Conservation (phyloP, 1,140 invertebrate species). For the Ips nitidus region DNA sequence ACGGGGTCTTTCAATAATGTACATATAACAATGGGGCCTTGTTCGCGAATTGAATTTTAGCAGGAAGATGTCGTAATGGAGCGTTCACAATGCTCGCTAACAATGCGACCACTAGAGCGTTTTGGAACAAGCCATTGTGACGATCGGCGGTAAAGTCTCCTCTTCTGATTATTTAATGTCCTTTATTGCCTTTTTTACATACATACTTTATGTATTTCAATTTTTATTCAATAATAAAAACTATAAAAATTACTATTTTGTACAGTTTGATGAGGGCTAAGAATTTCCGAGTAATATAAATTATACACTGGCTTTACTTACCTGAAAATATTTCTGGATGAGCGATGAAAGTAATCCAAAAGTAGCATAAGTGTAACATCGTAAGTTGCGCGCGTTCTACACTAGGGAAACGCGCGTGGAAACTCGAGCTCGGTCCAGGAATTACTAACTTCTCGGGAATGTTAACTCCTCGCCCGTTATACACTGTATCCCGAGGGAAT, state of each 20-base stretch:
- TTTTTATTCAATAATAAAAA: background rate
- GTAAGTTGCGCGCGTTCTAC: background rate
- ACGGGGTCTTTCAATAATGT: background rate
- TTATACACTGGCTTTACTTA: background rate
- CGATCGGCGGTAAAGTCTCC: background rate
- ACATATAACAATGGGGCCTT: conserved; percentile 4
- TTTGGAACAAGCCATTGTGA: conserved; percentile 5
- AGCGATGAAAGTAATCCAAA: background rate
- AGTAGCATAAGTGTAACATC: background rate
- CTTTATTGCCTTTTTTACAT: background rate
- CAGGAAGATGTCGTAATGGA: conserved; percentile 17
- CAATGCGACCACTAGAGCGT: conserved; percentile 16
- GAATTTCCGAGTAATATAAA: background rate
- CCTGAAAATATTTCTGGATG: background rate
- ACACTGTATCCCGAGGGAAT: background rate
- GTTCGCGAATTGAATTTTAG: conserved; percentile 16
- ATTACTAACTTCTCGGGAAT: conserved; percentile 1
- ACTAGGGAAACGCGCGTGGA: background rate
- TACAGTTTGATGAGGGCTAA: too few relatives aligned
- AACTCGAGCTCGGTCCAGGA: background rate
- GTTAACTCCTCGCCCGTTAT: background rate
- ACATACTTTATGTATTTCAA: too few relatives aligned
- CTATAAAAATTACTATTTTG: background rate
- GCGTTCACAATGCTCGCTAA: conserved; percentile 14
- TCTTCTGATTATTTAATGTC: background rate